Conservation (phyloP, 2,797 vertebrate species). For the Trichosurus vulpecula region DNA sequence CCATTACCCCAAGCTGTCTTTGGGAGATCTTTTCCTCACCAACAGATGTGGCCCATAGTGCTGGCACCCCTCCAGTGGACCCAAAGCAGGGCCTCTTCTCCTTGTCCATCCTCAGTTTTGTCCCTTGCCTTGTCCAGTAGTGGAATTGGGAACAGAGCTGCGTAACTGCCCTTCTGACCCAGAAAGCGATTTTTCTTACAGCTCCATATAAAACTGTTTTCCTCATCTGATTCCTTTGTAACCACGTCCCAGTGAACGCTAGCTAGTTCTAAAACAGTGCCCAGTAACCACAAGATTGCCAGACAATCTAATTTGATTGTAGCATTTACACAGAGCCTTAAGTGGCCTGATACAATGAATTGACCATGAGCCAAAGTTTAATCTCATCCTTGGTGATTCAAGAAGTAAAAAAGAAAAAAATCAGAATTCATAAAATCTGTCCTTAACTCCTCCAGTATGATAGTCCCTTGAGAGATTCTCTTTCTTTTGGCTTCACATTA, state of each 20-base stretch:
- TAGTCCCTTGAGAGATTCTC: constrained; percentile 38
- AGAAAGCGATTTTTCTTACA: background rate
- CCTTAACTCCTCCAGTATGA: background rate
- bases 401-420: background rate
- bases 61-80: background rate
- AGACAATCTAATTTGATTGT: background rate
- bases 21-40: background rate
- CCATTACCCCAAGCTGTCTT: background rate
- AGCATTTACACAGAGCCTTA: background rate
- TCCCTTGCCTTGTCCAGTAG: background rate
- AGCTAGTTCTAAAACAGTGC: constrained; percentile 14
- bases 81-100: background rate
- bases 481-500: constrained; percentile 18
- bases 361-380: constrained; percentile 5
- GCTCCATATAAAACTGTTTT: background rate
- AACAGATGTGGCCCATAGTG: background rate
- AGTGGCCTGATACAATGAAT: constrained; percentile 1
- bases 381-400: background rate
- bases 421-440: background rate
- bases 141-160: constrained; percentile 28
- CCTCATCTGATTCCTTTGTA: constrained; percentile 40
- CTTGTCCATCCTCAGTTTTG: background rate
- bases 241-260: constrained; percentile 35
- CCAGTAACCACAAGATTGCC: constrained; percentile 2
- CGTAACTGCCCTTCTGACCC: constrained; percentile 5